Percentiles rank a stretch among this genome's conserved stretches.
Conservation (phyloP, 2,888 invertebrate genomes). For the Coelinius sp. region DNA sequence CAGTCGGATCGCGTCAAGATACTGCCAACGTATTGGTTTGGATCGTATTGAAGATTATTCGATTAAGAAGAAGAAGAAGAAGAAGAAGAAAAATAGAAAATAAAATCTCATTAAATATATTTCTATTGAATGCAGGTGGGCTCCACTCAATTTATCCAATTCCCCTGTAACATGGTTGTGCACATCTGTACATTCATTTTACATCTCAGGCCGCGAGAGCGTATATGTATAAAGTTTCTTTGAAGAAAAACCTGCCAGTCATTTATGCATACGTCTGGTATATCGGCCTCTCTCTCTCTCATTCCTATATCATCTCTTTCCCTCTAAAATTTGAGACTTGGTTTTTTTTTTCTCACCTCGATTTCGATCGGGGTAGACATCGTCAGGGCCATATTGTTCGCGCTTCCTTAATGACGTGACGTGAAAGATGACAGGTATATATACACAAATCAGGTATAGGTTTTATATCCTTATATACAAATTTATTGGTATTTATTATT, state of each 20-base stretch:
- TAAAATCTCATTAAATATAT: conserved; percentile 17
- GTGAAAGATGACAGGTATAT: conserved; percentile 32
- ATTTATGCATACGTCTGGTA: conserved; percentile 26
- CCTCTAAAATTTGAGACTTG: neutral
- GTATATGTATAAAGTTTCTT: neutral
- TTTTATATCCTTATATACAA: neutral
- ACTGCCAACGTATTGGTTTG: too few relatives aligned
- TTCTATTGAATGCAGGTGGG: conserved; percentile 20
- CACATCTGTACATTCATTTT: conserved; percentile 15
- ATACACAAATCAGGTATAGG: conserved; percentile 3
- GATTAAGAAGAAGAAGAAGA: too few relatives aligned
- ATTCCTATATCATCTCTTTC: conserved; percentile 4
- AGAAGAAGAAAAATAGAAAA: neutral
- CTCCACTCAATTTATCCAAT: conserved; percentile 17
- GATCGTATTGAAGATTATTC: too few relatives aligned
- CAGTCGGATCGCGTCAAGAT: too few relatives aligned
- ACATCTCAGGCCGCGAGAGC: neutral
- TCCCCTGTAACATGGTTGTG: neutral
- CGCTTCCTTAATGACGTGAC: conserved; percentile 36
- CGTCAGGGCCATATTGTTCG: conserved; percentile 38
- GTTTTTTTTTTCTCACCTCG: conserved; percentile 31
- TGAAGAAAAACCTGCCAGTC: conserved; percentile 34
- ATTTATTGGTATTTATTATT: conserved; percentile 19
- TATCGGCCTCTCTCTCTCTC: neutral
- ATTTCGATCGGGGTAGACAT: conserved; percentile 25